phyloP scores from a whole-genome alignment of 2,888 invertebrate genomes.

The Melanostoma mellinum region DNA sequence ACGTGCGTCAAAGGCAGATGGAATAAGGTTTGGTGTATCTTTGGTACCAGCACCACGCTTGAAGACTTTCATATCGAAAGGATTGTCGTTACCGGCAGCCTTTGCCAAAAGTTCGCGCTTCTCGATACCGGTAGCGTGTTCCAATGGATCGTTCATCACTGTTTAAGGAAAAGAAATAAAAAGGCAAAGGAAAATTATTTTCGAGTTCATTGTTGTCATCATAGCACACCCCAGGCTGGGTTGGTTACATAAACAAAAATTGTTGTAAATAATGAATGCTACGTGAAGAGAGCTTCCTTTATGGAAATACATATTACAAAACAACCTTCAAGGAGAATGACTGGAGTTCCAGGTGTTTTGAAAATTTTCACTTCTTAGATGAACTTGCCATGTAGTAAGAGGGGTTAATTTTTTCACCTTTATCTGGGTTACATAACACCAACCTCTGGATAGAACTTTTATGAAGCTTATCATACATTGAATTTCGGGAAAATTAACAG shows the following conservation, averaged over 20 bases:
- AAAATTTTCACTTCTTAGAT: background rate
- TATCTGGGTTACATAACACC: conserved; percentile 61
- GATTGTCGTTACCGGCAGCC: conserved; percentile 93
- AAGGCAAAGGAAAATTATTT: conserved; percentile 41
- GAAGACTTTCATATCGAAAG: conserved; percentile 91
- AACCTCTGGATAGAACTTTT: background rate
- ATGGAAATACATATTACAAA: conserved; percentile 38
- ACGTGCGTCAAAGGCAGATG: conserved; percentile 94
- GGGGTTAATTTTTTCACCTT: conserved; percentile 46
- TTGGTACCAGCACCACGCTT: conserved; percentile 92
- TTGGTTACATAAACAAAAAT: conserved; percentile 64
- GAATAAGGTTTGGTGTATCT: conserved; percentile 93
- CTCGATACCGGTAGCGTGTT: conserved; percentile 96
- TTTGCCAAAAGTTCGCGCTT: conserved; percentile 94
- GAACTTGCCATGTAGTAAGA: background rate
- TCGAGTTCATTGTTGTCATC: conserved; percentile 38
- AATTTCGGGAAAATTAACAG: conserved; percentile 4
- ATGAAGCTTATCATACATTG: background rate
- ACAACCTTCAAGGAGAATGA: background rate
- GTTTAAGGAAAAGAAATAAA: conserved; percentile 44
- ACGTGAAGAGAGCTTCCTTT: background rate
- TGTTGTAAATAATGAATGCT: background rate
- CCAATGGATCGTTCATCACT: conserved; percentile 94
- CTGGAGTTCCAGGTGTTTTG: conserved; percentile 10
- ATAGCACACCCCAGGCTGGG: background rate